phyloP scores from a whole-genome alignment of 2,888 invertebrate species.

The Oligia strigilis region DNA sequence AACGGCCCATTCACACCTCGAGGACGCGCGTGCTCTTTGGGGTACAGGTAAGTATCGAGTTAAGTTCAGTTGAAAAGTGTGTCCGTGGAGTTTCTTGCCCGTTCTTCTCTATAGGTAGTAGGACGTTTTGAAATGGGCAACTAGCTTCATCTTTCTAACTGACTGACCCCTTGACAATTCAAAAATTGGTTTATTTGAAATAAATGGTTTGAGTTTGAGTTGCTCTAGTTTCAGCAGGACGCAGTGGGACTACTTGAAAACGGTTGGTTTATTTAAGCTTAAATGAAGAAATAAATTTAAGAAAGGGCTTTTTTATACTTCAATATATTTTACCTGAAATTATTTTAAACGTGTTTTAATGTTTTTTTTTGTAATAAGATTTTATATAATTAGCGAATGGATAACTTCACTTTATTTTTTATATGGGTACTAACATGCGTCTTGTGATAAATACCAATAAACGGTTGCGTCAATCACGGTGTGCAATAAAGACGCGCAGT shows the following conservation, averaged over 20 bases:
- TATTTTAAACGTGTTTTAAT: neutral
- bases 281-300: neutral
- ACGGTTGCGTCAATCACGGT: neutral
- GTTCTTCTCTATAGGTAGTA: no score
- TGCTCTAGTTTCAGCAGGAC: conserved; percentile 6
- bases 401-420: neutral
- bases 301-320: neutral
- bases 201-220: neutral
- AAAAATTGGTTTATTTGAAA: no score
- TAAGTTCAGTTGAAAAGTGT: neutral
- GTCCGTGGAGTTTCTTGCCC: no score
- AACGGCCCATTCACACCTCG: conserved; percentile 57
- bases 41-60: conserved; percentile 20
- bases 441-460: neutral
- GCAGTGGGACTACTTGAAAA: neutral
- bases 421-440: neutral
- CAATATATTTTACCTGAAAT: neutral
- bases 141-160: no score
- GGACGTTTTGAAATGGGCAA: no score
- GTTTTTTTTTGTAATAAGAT: neutral
- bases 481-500: neutral
- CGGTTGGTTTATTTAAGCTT: conserved; percentile 2
- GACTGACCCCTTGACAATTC: no score
- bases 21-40: conserved; percentile 14
- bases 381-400: neutral